Base-by-base conservation (phyloP, 2,113 vertebrate species). In the Microtus oregoni region DNA sequence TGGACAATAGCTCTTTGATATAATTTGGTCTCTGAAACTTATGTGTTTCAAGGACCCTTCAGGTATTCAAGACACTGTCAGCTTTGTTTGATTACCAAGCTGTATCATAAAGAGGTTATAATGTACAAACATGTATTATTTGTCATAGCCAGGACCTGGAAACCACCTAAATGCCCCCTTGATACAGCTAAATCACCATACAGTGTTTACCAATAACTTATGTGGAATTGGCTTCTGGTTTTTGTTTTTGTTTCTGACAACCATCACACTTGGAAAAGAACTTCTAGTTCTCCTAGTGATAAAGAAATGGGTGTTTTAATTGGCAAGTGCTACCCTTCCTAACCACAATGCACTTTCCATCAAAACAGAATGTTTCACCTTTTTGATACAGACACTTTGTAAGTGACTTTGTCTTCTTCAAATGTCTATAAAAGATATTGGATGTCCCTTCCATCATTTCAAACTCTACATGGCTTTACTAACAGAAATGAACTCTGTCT, bases 401-500 rank as follows among this genome's bases (percentile, higher is more conserved):
- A 85, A 30, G 28, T 81, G 24, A 35, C 55, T 90, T 87, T 91
- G 20, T 94, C 93, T 78, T 92, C 41, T 95, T 89, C 44, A 24
- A 88, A 68, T 85, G 75, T 78, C 70, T 85, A 55, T 89, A 15
- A 61, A 86, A 92, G 38, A 86, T 89, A 24, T 17, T 65, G 87
- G 38, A 52, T 63, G 20, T 47, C 65, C 11, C 26, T 67, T 87
- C 78, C 68, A 93, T 38, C 47, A 89, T 76, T 92, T 75, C 65
- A 76, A 89, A 78, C 38, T 55, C 92, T 44, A 67, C 63, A 65
- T 41, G 58, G 14, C 14, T 91, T 90, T 91, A 91, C 58, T 79
- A 88, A 68, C 86, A 94, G 50, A 81, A 83, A 88, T 52, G 8
- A 95, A 92, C 86, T 91, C 55, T 95, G 6, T 28, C 61, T 87